These are phyloP conservation scores for Anarhynchus alexandrinus DNA, from an alignment of 2,113 vertebrate species.

Conservation along the genomic window DNA sequence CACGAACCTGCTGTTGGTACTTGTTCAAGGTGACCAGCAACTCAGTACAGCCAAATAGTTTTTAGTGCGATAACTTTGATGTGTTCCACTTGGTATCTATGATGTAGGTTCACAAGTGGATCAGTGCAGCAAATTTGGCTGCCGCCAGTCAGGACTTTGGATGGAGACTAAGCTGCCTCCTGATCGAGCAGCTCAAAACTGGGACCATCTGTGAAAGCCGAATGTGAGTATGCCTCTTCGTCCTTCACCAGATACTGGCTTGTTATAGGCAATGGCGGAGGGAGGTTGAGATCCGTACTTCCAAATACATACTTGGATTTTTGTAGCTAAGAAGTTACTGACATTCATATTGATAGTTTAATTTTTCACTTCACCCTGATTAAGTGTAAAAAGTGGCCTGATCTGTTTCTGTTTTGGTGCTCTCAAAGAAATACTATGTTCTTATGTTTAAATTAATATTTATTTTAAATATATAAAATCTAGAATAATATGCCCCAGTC, in stretches of 20 bases:
- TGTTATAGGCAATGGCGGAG: background rate
- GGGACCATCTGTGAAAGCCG: background rate
- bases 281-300: background rate
- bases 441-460: background rate
- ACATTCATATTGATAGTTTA: background rate
- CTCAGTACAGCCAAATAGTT: background rate
- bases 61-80: background rate
- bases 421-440: background rate
- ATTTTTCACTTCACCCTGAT: background rate
- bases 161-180: background rate
- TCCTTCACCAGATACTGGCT: background rate
- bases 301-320: background rate
- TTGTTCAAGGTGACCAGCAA: background rate
- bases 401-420: background rate
- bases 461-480: conserved; percentile 4
- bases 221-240: background rate
- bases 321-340: background rate
- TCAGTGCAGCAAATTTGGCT: background rate
- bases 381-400: background rate
- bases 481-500: background rate
- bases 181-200: background rate
- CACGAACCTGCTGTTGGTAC: background rate
- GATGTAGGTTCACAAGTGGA: background rate
- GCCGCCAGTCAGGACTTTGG: background rate
- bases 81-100: background rate